These are phyloP conservation scores for Scalopus aquaticus DNA, from an alignment of 2,113 vertebrate species.

Conservation along the genomic window DNA sequence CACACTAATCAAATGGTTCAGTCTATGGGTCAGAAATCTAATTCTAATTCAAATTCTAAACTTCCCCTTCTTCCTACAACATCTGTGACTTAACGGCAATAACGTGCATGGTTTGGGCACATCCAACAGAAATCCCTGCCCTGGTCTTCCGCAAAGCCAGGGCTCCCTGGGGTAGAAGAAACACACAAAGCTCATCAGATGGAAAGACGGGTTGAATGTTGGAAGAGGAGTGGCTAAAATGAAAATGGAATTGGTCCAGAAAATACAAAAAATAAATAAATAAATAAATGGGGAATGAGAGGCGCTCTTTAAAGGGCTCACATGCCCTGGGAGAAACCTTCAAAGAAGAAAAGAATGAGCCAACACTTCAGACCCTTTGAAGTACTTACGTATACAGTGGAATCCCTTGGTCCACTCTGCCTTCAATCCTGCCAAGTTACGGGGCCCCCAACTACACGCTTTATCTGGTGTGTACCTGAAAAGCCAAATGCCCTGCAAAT, in stretches of 20 bases:
- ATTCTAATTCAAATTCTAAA: conserved; percentile 19
- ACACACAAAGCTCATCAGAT: not conserved
- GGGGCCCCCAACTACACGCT: not conserved
- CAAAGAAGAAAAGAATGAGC: conserved; percentile 58
- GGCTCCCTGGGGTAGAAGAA: not conserved
- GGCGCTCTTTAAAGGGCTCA: conserved; percentile 48
- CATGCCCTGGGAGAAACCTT: conserved; percentile 37
- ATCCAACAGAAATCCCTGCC: conserved; percentile 15
- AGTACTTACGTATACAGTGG: not conserved
- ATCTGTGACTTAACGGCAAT: not conserved
- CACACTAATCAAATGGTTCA: not conserved
- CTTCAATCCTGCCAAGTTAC: not conserved
- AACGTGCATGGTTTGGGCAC: not conserved
- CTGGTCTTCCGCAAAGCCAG: not conserved
- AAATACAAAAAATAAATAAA: not conserved
- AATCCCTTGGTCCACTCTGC: conserved; percentile 14
- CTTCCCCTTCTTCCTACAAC: not conserved
- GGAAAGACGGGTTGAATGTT: not conserved
- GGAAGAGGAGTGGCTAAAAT: conserved; percentile 7
- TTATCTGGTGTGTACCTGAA: conserved; percentile 27
- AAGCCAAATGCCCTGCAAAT: conserved; percentile 55
- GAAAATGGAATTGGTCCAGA: conserved; percentile 52
- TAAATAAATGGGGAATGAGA: not conserved
- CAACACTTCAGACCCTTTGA: conserved; percentile 40
- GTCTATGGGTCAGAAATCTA: conserved; percentile 31